Conservation (phyloP, 2,888 invertebrate genomes). For the Lottia gigantea region DNA sequence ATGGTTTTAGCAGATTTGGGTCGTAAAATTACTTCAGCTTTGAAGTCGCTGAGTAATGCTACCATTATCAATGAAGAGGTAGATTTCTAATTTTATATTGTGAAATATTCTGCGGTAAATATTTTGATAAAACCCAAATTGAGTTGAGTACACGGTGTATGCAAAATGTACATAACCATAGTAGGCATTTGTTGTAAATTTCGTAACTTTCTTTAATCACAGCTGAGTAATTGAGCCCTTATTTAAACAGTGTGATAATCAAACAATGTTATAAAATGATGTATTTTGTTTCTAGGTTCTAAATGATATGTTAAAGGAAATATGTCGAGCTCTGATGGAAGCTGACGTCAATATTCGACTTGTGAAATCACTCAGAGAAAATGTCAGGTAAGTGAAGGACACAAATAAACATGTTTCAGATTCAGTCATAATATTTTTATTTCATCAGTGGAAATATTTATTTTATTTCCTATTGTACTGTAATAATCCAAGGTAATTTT, state of each 20-base stretch:
- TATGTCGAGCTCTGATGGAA: constrained; percentile 95
- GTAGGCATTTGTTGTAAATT: too few species aligned
- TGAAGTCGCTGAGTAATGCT: constrained; percentile 96
- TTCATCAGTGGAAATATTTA: too few species aligned
- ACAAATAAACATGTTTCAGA: too few species aligned
- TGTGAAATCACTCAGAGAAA: constrained; percentile 94
- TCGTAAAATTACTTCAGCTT: constrained; percentile 97
- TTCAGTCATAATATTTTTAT: too few species aligned
- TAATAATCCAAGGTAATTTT: too few species aligned
- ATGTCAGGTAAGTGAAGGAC: constrained; percentile 77
- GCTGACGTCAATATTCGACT: constrained; percentile 95
- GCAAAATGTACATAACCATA: too few species aligned
- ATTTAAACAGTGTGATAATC: not conserved
- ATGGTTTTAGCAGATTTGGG: constrained; percentile 99
- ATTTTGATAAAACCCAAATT: too few species aligned
- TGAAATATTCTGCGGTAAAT: constrained; percentile 82
- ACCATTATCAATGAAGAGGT: constrained; percentile 99
- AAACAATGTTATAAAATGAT: not conserved
- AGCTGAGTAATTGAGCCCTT: not conserved
- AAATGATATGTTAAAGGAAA: constrained; percentile 99
- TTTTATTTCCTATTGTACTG: too few species aligned
- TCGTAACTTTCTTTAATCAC: too few species aligned
- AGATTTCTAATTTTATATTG: constrained; percentile 77
- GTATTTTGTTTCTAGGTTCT: constrained; percentile 78
- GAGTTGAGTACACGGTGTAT: too few species aligned